Evolutionary conservation across 2,888 invertebrate genomes (phyloP).

Genomic region (Leptinotarsa juncta): DNA sequence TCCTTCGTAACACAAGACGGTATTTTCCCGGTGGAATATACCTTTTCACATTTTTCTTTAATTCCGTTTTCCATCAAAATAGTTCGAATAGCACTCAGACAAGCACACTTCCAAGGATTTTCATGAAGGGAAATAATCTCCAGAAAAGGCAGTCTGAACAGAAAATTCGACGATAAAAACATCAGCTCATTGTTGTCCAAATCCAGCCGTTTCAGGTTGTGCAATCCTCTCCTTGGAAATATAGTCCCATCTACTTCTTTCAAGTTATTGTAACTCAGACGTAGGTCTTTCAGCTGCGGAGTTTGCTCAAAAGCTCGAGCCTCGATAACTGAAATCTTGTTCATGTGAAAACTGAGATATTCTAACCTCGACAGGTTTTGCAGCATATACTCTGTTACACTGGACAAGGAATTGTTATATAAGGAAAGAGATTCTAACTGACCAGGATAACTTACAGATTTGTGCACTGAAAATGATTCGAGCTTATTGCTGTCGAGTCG

Average conservation of each 20-base stretch:
- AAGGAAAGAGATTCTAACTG: too few species aligned
- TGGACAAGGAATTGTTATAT: conserved; percentile 20
- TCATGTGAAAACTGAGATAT: conserved; percentile 41
- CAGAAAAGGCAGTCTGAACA: conserved; percentile 37
- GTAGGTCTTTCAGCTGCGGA: conserved; percentile 33
- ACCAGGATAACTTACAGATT: too few species aligned
- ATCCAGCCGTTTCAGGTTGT: conserved; percentile 36
- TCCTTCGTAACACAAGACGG: conserved; percentile 13
- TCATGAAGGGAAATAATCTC: conserved; percentile 41
- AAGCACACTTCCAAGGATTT: conserved; percentile 39
- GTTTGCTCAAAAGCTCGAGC: conserved; percentile 37
- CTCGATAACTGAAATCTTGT: conserved; percentile 42
- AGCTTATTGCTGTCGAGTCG: too few species aligned
- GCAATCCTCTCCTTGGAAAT: conserved; percentile 36
- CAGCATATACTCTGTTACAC: conserved; percentile 39
- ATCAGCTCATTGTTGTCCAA: conserved; percentile 44
- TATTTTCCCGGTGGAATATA: conserved; percentile 34
- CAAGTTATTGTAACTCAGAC: conserved; percentile 38
- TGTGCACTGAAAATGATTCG: too few species aligned
- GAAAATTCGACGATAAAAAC: conserved; percentile 42
- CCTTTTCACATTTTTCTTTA: conserved; percentile 35
- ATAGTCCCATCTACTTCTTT: conserved; percentile 35
- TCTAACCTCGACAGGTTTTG: conserved; percentile 34
- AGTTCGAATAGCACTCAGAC: conserved; percentile 37
- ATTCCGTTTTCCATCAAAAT: conserved; percentile 39